Conservation (phyloP, 2,797 vertebrate species). For the Phataginus tetradactyla region DNA sequence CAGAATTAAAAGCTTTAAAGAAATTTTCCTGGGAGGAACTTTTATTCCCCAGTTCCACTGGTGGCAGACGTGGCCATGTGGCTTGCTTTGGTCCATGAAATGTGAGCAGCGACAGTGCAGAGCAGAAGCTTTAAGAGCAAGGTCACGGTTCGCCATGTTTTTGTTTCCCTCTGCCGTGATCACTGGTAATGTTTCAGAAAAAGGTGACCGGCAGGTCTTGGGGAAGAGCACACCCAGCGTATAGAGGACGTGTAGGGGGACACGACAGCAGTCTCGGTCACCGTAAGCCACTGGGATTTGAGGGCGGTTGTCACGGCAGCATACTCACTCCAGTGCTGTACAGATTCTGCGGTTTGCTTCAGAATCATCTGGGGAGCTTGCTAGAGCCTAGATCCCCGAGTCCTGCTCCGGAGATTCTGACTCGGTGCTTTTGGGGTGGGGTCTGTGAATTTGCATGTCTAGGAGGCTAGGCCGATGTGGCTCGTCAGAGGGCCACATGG, state of each 20-base stretch:
- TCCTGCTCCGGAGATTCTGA: neutral
- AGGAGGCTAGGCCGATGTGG: neutral
- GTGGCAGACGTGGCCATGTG: neutral
- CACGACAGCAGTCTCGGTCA: neutral
- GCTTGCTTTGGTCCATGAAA: neutral
- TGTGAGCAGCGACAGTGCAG: neutral
- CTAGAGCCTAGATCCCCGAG: neutral
- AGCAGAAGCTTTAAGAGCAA: neutral
- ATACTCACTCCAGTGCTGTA: neutral
- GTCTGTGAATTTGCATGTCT: neutral
- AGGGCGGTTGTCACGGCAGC: neutral
- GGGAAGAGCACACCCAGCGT: neutral
- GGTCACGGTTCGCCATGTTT: rapidly evolving
- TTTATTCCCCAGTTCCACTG: neutral
- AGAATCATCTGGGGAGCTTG: neutral
- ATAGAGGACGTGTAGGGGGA: neutral
- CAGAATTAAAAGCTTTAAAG: neutral
- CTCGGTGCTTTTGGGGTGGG: neutral
- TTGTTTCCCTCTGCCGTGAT: neutral
- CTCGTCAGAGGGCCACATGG: neutral
- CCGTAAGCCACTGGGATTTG: neutral
- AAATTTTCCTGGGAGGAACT: neutral
- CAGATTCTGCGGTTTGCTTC: neutral
- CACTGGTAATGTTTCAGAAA: neutral
- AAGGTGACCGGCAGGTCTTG: neutral